Evolutionary conservation across 2,113 vertebrate species (phyloP).

Genomic region (Apodemus sylvaticus): DNA sequence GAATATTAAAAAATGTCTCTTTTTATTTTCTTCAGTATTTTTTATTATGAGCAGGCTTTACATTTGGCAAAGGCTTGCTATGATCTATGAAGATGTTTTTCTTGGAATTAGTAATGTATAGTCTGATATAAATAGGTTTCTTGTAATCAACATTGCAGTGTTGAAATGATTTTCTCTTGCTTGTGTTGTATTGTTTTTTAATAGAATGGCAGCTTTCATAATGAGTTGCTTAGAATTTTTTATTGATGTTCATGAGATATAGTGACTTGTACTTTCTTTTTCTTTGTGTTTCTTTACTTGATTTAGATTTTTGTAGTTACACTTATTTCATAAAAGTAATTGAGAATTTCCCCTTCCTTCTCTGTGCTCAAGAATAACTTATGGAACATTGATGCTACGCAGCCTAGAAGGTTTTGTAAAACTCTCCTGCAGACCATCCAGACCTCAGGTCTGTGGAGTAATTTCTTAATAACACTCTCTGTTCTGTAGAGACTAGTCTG

Average conservation of each 20-base stretch:
- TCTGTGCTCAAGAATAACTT: not conserved
- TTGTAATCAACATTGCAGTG: conserved; percentile 9
- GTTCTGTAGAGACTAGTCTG: not conserved
- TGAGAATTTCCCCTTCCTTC: not conserved
- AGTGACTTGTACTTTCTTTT: conserved; percentile 25
- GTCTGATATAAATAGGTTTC: not conserved
- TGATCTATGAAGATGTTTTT: not conserved
- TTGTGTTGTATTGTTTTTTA: conserved; percentile 28
- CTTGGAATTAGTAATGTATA: conserved; percentile 2
- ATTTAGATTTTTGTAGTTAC: conserved; percentile 22
- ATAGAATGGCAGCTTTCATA: not conserved
- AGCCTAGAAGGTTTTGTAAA: not conserved
- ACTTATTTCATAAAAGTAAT: conserved; percentile 13
- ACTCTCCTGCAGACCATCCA: not conserved
- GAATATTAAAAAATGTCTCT: not conserved
- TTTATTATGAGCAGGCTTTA: not conserved
- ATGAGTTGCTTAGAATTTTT: conserved; percentile 17
- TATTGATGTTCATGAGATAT: not conserved
- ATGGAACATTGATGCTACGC: not conserved
- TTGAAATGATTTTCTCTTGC: not conserved
- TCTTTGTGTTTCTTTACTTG: not conserved
- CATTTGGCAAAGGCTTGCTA: conserved; percentile 13
- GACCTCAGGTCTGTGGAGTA: not conserved
- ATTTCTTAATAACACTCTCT: not conserved
- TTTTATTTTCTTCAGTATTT: not conserved